Evolutionary conservation across 2,113 vertebrate species (phyloP), one percentile per base, ranked within the genome.

Genomic region (Oreocharis arfaki): DNA sequence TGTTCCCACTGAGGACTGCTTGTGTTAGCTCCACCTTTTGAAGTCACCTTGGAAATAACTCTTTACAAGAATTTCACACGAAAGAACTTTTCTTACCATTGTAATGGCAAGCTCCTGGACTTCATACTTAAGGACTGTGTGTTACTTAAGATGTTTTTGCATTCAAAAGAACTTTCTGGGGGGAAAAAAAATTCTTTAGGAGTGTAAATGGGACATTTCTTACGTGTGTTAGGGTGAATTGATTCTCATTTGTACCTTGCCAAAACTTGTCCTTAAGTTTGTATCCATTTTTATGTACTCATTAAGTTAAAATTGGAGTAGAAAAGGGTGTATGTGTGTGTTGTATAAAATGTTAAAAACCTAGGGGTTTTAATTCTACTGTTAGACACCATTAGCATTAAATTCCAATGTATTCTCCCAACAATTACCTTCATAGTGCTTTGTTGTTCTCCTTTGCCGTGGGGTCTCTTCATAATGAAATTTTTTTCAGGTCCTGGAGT

Each of bases 401-500:
- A 87, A 81, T 44, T 69, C 26, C 39, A 53, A 2, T 32, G 22
- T 49, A 11, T 76, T 49, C 13, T 59, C 35, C 23, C 13, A 49
- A 8, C 13, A 55, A 26, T 89, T 81, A 11, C 5, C 10, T 20
- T 33, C 8, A 2, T 6, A 50, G 14, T 75, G 16, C 8, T 71
- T 28, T 69, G 15, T 53, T 69, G 22, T 37, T 15, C 9, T 67
- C 14, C 15, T 89, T 39, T 81, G 19, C 41, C 63, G 7, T 79
- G 67, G 4, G 2, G 3, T 89, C 19, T 71, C 21, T 91, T 93
- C 19, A 90, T 61, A 37, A 70, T 41, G 16, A 26, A 4, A 2
- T 73, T 41, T 70, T 74, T 92, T 96, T 35, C 69, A 99, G 99
- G 98, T 99, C 74, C 98, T 99, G 92, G 99, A 99, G 65, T 97